Evolutionary conservation across 2,797 vertebrate genomes (phyloP).

Genomic region (Strix occidentalis): DNA sequence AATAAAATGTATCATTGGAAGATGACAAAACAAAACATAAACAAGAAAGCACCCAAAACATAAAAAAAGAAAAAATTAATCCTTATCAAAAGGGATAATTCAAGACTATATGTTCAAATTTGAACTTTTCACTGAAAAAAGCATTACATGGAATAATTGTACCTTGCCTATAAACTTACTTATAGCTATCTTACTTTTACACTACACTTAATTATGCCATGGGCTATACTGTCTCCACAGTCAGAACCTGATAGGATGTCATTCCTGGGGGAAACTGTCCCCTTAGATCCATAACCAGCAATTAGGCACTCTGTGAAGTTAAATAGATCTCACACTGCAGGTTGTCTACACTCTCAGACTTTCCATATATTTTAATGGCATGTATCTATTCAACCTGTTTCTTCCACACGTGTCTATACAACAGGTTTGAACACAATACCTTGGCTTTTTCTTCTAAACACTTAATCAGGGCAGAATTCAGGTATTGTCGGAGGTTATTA

Average conservation of each 20-base stretch:
- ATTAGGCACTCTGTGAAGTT: neutral
- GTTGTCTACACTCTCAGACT: neutral
- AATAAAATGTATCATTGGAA: neutral
- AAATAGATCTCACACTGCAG: neutral
- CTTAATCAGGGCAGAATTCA: slow-evolving; percentile 88
- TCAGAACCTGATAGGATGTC: neutral
- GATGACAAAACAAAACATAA: neutral
- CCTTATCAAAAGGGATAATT: neutral
- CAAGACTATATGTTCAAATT: neutral
- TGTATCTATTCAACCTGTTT: neutral
- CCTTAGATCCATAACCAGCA: neutral
- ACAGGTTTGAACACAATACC: slow-evolving; percentile 76
- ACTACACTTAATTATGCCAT: neutral
- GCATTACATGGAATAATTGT: neutral
- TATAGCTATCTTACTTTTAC: neutral
- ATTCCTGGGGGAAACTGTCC: neutral
- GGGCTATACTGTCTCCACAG: neutral
- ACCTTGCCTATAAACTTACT: neutral
- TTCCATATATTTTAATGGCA: neutral
- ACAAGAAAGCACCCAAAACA: neutral
- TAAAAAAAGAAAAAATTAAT: neutral
- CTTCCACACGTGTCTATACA: neutral
- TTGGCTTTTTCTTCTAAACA: slow-evolving; percentile 87
- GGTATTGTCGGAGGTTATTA: slow-evolving; percentile 87
- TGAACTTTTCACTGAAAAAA: neutral